phyloP scores from a whole-genome alignment of 2,797 vertebrate genomes.

The Sebastes iracundus region DNA sequence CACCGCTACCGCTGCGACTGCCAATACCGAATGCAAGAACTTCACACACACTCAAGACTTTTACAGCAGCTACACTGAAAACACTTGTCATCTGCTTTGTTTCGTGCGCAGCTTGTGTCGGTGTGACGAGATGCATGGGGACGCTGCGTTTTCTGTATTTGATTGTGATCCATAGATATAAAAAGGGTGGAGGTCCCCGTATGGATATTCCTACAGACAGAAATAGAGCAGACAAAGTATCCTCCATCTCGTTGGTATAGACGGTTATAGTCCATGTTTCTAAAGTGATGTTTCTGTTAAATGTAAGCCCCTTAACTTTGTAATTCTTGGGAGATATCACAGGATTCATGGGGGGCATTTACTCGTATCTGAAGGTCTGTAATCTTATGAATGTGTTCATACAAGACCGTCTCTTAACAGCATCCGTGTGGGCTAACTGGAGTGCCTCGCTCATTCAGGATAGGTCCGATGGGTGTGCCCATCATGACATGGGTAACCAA shows the following conservation, averaged over 20 bases:
- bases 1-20: slow-evolving; percentile 61
- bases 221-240: slow-evolving; percentile 11
- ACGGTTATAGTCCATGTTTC: slow-evolving; percentile 9
- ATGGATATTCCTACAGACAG: not conserved
- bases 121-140: slow-evolving; percentile 10
- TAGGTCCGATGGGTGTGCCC: slow-evolving; percentile 37
- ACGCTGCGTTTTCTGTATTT: slow-evolving; percentile 41
- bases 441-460: slow-evolving; percentile 74
- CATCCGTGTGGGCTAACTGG: slow-evolving; percentile 63
- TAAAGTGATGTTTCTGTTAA: slow-evolving; percentile 16
- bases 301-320: slow-evolving; percentile 23
- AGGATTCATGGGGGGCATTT: slow-evolving; percentile 39
- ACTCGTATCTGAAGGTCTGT: slow-evolving; percentile 56
- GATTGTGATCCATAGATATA: slow-evolving; percentile 37
- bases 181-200: not conserved
- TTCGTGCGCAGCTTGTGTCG: slow-evolving; percentile 27
- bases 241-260: not conserved
- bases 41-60: slow-evolving; percentile 17
- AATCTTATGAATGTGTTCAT: slow-evolving; percentile 79
- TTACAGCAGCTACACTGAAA: slow-evolving; percentile 41
- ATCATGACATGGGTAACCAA: slow-evolving; percentile 30
- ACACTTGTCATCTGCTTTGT: slow-evolving; percentile 32
- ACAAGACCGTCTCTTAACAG: slow-evolving; percentile 59
- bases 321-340: slow-evolving; percentile 34
- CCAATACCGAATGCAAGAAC: slow-evolving; percentile 44